Percentiles rank a stretch among this genome's conserved stretches.
These are phyloP conservation scores for Drosophila novamexicana DNA, from an alignment of 1,140 invertebrate species.

Conservation along the genomic window DNA sequence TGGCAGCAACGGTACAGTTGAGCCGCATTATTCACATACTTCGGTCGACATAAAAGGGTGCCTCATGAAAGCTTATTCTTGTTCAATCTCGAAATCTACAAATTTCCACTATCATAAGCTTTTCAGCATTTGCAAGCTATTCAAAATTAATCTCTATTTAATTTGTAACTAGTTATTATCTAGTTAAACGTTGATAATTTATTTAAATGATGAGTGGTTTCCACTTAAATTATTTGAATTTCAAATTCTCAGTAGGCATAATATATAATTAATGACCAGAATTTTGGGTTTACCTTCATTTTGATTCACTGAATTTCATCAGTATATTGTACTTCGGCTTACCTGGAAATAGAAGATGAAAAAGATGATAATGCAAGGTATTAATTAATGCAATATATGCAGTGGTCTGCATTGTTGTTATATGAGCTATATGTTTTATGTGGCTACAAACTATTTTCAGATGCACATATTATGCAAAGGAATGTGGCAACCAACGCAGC, in stretches of 20 bases:
- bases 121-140: no score
- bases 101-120: no score
- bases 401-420: not conserved
- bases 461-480: conserved; percentile 61
- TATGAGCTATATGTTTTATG: not conserved
- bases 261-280: not conserved
- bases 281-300: not conserved
- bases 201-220: no score
- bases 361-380: conserved; percentile 29
- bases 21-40: not conserved
- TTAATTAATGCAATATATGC: conserved; percentile 47
- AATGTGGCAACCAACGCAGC: conserved; percentile 36
- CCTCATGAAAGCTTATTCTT: no score
- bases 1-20: not conserved
- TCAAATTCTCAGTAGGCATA: no score
- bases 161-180: no score
- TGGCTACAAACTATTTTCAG: conserved; percentile 40
- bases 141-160: no score
- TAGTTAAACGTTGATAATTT: no score
- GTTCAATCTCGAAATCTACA: no score
- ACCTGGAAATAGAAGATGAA: conserved; percentile 58
- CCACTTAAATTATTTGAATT: no score
- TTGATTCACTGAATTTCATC: not conserved
- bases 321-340: conserved; percentile 24
- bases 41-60: no score